Evolutionary conservation across 2,888 invertebrate species (phyloP), one percentile per base, ranked within the genome.

Genomic region (Xanthia icteritia): DNA sequence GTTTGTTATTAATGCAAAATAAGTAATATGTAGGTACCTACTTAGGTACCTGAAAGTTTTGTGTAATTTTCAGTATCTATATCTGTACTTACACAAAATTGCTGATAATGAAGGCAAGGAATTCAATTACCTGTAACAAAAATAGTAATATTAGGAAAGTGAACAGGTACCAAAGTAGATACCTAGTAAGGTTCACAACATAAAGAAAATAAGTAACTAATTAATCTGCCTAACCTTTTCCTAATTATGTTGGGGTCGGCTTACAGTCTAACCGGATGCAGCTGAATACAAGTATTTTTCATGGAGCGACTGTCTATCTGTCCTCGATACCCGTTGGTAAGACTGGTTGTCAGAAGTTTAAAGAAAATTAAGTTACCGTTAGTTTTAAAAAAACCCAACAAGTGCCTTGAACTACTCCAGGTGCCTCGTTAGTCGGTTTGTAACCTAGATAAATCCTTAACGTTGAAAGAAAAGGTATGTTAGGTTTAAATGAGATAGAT

Each of bases 121-220:
- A 31, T 1, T 76, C 6, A 64, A 27, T 77, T 77, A 77, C 77
- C 77, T 77, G 78, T 8, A 77, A 78, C 77, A 78, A 78, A 60
- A 23, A 27, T 4, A 4, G 5, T 6, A n/a, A 20, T 23, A 56
- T 75, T n/a, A 76, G 9, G 3, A 8, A 54, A 39, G n/a, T 68
- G 36, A 68, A 5, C n/a, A 36, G 17, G 17, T n/a, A 39, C 39
- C 3, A 2, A 31, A 48, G 48, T 45, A 45, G n/a, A 6, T 31
- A 60, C 31, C 31, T 31, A 31, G 31, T 17, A 36, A 61, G 36
- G 23, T 39, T 2, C 56, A 13, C 27, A 3, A 60, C 17, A 31
- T 2, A 17, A 56, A 20, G 39, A 56, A 54, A 54, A n/a, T 20
- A 8, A 31, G n/a, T 54, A 11, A 17, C n/a, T 39, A 15, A 51